Percentiles rank a stretch among this genome's conserved stretches.
Evolutionary conservation across 2,113 vertebrate genomes (phyloP).

Genomic region (Rhinogobius similis): DNA sequence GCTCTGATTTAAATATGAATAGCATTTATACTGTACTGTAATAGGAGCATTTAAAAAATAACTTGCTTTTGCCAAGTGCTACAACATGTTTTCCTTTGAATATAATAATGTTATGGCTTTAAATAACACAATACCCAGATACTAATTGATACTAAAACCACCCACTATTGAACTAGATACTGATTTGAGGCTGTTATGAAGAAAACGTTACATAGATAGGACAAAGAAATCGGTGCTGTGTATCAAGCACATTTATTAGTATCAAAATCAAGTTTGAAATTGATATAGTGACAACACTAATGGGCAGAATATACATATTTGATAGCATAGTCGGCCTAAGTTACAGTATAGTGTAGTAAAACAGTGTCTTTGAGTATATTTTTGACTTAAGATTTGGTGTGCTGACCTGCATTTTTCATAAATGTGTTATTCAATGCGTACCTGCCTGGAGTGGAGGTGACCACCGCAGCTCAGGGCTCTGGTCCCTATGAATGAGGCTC

Average conservation of each 20-base stretch:
- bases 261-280: too few relatives aligned
- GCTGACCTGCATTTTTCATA: slow-evolving; percentile 59
- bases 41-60: too few relatives aligned
- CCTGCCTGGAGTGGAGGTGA: slow-evolving; percentile 58
- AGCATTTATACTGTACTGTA: too few relatives aligned
- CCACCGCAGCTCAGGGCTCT: slow-evolving; percentile 51
- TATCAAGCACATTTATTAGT: too few relatives aligned
- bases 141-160: too few relatives aligned
- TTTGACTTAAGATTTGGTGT: slow-evolving; percentile 26
- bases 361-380: not conserved
- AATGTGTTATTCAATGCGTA: slow-evolving; percentile 60
- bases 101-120: too few relatives aligned
- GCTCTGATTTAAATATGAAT: not conserved
- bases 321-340: not conserved
- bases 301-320: too few relatives aligned
- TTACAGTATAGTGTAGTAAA: not conserved
- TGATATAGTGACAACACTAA: too few relatives aligned
- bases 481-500: slow-evolving; percentile 72
- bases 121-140: too few relatives aligned
- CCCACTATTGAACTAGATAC: too few relatives aligned
- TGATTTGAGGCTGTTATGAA: not conserved
- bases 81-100: too few relatives aligned
- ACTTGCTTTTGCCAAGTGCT: too few relatives aligned
- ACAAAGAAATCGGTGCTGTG: not conserved
- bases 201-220: not conserved